These are phyloP conservation scores for Pandemis cinnamomeana DNA, from an alignment of 2,888 invertebrate genomes.

Conservation along the genomic window DNA sequence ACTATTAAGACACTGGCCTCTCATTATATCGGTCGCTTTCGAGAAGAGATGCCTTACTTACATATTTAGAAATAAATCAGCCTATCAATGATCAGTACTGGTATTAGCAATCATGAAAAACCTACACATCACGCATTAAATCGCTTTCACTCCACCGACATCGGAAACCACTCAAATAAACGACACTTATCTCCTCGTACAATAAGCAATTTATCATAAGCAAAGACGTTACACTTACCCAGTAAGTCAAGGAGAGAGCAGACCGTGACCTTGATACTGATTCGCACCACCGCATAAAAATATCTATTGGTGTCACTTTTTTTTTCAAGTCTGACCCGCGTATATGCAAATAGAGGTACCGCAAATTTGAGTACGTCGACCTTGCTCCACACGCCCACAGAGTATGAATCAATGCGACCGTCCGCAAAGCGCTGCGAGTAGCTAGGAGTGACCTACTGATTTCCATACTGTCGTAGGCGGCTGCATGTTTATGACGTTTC, in stretches of 20 bases:
- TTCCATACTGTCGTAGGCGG: conserved; percentile 28
- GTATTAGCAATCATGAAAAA: conserved; percentile 51
- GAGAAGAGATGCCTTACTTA: too few relatives aligned
- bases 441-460: conserved; percentile 52
- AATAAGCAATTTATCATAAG: conserved; percentile 82
- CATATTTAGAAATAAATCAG: neutral
- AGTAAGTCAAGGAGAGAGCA: conserved; percentile 77
- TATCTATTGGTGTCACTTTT: conserved; percentile 78
- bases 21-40: too few relatives aligned
- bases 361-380: conserved; percentile 80
- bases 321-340: conserved; percentile 69
- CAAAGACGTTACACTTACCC: conserved; percentile 81
- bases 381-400: conserved; percentile 59
- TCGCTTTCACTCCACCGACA: conserved; percentile 78
- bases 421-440: conserved; percentile 68
- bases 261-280: conserved; percentile 79
- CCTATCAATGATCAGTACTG: conserved; percentile 59
- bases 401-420: conserved; percentile 71
- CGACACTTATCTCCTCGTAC: conserved; percentile 78
- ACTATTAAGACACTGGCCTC: too few relatives aligned
- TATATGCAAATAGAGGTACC: conserved; percentile 81
- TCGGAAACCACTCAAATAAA: conserved; percentile 77
- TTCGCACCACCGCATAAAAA: conserved; percentile 68
- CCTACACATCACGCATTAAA: conserved; percentile 50
- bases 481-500: conserved; percentile 12